These are phyloP conservation scores for Sebastes itinus DNA, from an alignment of 2,797 vertebrate species.

Conservation along the genomic window DNA sequence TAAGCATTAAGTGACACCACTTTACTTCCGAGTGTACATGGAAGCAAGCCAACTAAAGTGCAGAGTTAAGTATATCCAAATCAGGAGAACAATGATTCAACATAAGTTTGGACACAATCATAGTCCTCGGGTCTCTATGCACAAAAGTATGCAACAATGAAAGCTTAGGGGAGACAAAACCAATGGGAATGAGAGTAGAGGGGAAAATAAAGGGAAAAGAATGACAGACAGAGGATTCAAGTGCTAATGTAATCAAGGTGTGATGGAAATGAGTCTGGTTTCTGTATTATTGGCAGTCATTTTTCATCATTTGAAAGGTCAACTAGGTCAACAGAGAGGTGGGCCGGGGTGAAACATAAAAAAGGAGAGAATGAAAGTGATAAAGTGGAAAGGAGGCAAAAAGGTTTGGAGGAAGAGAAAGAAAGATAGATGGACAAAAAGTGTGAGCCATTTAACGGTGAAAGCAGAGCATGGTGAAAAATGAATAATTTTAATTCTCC, in stretches of 20 bases:
- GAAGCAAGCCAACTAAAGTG: background rate
- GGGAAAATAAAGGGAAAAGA: background rate
- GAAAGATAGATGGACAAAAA: background rate
- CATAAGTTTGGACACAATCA: background rate
- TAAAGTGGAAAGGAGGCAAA: background rate
- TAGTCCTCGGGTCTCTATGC: background rate
- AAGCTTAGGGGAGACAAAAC: background rate
- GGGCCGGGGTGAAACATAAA: background rate
- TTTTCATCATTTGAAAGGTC: constrained; percentile 24
- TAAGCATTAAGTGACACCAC: background rate
- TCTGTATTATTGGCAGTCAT: background rate
- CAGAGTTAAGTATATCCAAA: constrained; percentile 8
- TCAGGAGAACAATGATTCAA: background rate
- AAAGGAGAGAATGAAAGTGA: constrained; percentile 2
- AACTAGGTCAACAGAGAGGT: background rate
- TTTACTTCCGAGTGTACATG: background rate
- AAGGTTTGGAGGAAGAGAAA: background rate
- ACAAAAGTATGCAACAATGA: background rate
- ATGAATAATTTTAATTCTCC: constrained; percentile 53
- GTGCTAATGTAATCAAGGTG: constrained; percentile 16
- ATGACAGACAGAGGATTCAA: background rate
- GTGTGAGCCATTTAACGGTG: constrained; percentile 23
- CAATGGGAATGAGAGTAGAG: background rate
- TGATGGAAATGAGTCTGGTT: constrained; percentile 1
- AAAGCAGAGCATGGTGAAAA: constrained; percentile 37